A percentile compares a stretch with the other conserved stretches of the same genome.
These are phyloP conservation scores for Drosophila ambigua DNA, from an alignment of 1,140 invertebrate genomes.

Conservation along the genomic window DNA sequence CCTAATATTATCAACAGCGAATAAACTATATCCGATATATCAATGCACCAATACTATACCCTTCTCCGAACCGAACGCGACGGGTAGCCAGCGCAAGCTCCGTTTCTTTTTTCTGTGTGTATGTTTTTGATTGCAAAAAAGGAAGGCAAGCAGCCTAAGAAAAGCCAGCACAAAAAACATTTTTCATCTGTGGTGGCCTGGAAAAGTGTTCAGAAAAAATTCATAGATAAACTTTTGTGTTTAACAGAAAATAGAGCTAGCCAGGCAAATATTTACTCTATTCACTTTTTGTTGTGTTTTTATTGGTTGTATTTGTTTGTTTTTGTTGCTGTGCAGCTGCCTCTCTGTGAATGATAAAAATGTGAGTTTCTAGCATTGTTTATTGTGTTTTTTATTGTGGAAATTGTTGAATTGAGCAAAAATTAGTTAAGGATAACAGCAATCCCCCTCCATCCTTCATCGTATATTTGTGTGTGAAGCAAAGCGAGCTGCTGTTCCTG, in stretches of 20 bases:
- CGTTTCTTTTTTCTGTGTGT: slow-evolving; percentile 63
- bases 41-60: too few relatives aligned
- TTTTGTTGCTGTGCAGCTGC: slow-evolving; percentile 45
- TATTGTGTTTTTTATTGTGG: slow-evolving; percentile 1
- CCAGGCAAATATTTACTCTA: slow-evolving; percentile 32
- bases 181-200: slow-evolving; percentile 44
- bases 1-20: too few relatives aligned
- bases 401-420: slow-evolving; percentile 39
- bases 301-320: slow-evolving; percentile 35
- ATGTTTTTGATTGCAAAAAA: slow-evolving; percentile 72
- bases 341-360: slow-evolving; percentile 50
- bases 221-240: slow-evolving; percentile 48
- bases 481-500: slow-evolving; percentile 1
- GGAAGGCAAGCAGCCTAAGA: slow-evolving; percentile 34
- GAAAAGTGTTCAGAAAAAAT: slow-evolving; percentile 39
- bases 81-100: slow-evolving; percentile 50
- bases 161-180: slow-evolving; percentile 40
- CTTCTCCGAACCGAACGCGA: slow-evolving; percentile 40
- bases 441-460: background rate
- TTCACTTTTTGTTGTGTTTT: slow-evolving; percentile 31
- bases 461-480: slow-evolving; percentile 13
- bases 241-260: slow-evolving; percentile 27
- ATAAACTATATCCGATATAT: too few relatives aligned
- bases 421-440: slow-evolving; percentile 54
- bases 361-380: slow-evolving; percentile 38